These are phyloP conservation scores for Phasia obesa DNA, from an alignment of 2,888 invertebrate species.

Conservation along the genomic window DNA sequence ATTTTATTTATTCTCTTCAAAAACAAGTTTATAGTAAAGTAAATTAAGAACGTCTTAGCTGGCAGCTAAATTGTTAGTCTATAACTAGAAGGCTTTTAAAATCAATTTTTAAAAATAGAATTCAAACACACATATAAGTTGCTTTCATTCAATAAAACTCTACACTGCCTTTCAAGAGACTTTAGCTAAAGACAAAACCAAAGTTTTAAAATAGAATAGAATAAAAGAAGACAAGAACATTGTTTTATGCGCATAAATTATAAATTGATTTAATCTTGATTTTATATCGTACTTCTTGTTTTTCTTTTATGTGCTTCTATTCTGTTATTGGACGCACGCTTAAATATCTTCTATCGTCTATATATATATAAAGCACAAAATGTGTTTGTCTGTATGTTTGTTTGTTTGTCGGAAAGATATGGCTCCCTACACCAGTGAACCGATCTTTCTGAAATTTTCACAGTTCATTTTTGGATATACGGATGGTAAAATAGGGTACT, in stretches of 20 bases:
- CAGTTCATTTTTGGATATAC: no score
- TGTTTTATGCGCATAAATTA: conserved; percentile 38
- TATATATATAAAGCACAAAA: conserved; percentile 48
- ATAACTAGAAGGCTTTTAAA: conserved; percentile 20
- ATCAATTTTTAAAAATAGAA: conserved; percentile 16
- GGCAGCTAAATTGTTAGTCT: not conserved
- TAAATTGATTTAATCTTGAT: conserved; percentile 49
- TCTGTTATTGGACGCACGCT: conserved; percentile 38
- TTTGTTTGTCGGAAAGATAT: no score
- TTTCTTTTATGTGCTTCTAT: conserved; percentile 11
- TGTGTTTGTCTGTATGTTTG: no score
- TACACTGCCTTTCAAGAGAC: not conserved
- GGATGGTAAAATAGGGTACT: no score
- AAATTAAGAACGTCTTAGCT: conserved; percentile 9
- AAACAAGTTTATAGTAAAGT: not conserved
- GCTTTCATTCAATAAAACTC: conserved; percentile 21
- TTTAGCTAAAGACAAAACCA: not conserved
- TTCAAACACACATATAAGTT: not conserved
- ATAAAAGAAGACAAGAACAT: not conserved
- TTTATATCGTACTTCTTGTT: conserved; percentile 18
- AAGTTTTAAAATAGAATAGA: conserved; percentile 34
- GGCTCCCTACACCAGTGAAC: no score
- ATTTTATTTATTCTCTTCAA: not conserved
- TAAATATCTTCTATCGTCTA: conserved; percentile 57
- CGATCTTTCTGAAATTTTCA: no score